A percentile compares a stretch with the other conserved stretches of the same genome.
Conservation (phyloP, 2,113 vertebrate genomes). For the Syngnathus floridae region DNA sequence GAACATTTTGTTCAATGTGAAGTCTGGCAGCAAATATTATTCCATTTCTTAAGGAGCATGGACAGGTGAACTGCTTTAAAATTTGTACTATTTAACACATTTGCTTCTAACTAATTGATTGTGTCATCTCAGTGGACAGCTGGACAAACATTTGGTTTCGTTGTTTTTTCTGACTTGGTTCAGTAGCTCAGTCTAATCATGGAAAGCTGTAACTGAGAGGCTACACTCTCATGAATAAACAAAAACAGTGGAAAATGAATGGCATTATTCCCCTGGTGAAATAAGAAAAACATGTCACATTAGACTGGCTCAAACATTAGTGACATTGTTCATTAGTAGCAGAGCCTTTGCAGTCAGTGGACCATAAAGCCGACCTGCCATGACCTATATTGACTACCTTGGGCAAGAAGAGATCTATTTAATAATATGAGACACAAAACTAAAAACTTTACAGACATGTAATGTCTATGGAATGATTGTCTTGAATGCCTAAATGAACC, state of each 20-base stretch:
- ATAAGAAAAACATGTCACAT: slow-evolving; percentile 24
- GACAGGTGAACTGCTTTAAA: slow-evolving; percentile 7
- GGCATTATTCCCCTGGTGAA: slow-evolving; percentile 56
- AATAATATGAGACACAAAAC: slow-evolving; percentile 28
- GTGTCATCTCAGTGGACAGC: slow-evolving; percentile 17
- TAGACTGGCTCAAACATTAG: slow-evolving; percentile 41
- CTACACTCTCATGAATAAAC: slow-evolving; percentile 58
- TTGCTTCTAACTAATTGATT: not conserved
- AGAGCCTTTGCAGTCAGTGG: slow-evolving; percentile 32
- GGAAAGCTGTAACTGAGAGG: slow-evolving; percentile 58
- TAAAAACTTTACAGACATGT: slow-evolving; percentile 26
- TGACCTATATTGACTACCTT: slow-evolving; percentile 33
- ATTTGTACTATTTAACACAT: not conserved
- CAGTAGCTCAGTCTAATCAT: slow-evolving; percentile 53
- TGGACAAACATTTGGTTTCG: slow-evolving; percentile 40
- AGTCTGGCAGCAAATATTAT: slow-evolving; percentile 31
- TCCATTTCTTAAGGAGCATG: slow-evolving; percentile 10
- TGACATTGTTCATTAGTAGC: slow-evolving; percentile 50
- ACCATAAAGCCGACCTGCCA: slow-evolving; percentile 41
- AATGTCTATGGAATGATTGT: slow-evolving; percentile 11
- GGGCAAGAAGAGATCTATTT: slow-evolving; percentile 33
- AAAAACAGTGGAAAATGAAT: slow-evolving; percentile 66
- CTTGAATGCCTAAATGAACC: slow-evolving; percentile 16
- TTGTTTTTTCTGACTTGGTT: slow-evolving; percentile 17
- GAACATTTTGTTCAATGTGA: slow-evolving; percentile 48